These are phyloP conservation scores for Lytechinus variegatus DNA, from an alignment of 35 echinoderm and acorn worm species.

Conservation along the genomic window DNA sequence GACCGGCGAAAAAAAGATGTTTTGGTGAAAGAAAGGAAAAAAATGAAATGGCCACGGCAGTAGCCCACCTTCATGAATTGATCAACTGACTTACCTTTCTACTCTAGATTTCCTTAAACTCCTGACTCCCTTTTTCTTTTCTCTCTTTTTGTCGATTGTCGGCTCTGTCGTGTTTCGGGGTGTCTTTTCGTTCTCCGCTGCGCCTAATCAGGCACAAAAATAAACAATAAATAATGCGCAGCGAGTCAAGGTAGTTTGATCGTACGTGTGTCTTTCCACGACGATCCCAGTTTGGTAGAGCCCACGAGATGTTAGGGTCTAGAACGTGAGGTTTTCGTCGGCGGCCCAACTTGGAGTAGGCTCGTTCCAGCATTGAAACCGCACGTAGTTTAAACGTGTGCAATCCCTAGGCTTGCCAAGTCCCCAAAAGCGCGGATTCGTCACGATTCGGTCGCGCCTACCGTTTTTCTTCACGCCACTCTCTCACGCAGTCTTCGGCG, in stretches of 20 bases:
- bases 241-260: constrained; percentile 42
- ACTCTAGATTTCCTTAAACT: neutral
- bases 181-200: constrained; percentile 39
- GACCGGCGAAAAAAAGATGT: neutral
- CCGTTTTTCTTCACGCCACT: constrained; percentile 20
- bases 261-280: constrained; percentile 45
- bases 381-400: constrained; percentile 80
- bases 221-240: constrained; percentile 54
- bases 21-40: constrained; percentile 11
- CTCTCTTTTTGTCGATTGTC: constrained; percentile 16
- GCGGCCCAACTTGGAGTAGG: constrained; percentile 37
- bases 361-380: constrained; percentile 73
- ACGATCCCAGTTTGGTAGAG: constrained; percentile 34
- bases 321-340: constrained; percentile 44
- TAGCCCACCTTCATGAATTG: constrained; percentile 42
- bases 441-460: constrained; percentile 62
- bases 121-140: constrained; percentile 13
- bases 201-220: constrained; percentile 57
- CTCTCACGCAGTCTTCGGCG: constrained; percentile 6
- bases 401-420: constrained; percentile 57
- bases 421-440: constrained; percentile 60
- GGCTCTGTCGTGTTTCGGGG: constrained; percentile 31
- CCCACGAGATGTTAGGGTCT: constrained; percentile 34
- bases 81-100: constrained; percentile 50
- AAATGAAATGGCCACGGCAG: neutral